Percentiles rank a stretch among this genome's conserved stretches.
These are phyloP conservation scores for Pygoscelis adeliae DNA, from an alignment of 2,113 vertebrate genomes.

Conservation along the genomic window DNA sequence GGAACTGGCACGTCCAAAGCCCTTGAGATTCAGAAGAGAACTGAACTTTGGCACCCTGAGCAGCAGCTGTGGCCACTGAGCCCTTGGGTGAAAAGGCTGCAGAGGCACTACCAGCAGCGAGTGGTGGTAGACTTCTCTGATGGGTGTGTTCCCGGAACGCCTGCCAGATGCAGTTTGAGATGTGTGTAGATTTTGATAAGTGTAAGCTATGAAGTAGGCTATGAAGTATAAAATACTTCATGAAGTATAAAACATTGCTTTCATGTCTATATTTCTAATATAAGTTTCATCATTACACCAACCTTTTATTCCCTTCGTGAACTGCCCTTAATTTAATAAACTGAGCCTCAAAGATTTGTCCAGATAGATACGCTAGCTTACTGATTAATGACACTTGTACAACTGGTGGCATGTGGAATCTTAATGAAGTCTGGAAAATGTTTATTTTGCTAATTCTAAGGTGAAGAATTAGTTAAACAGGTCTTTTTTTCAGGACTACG, in stretches of 20 bases:
- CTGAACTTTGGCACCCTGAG: background rate
- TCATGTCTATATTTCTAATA: background rate
- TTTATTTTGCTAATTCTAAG: background rate
- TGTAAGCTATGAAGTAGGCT: background rate
- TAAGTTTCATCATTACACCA: background rate
- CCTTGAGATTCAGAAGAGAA: background rate
- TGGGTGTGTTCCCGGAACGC: accelerated
- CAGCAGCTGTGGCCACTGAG: background rate
- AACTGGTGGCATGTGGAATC: background rate
- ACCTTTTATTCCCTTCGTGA: background rate
- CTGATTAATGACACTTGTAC: background rate
- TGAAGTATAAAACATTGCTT: background rate
- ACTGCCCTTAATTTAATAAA: background rate
- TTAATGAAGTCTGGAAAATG: background rate
- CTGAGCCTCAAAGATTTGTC: background rate
- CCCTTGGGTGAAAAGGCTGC: background rate
- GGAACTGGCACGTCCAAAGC: background rate
- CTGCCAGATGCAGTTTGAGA: background rate
- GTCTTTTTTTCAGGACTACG: background rate
- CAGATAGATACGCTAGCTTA: background rate
- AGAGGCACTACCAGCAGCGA: accelerated
- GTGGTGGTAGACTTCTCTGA: background rate
- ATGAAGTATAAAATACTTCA: background rate
- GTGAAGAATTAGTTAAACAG: background rate
- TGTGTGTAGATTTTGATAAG: background rate